Percentiles rank a stretch among this genome's conserved stretches.
These are phyloP conservation scores for Halcyon leucocephala DNA, from an alignment of 2,797 vertebrate genomes.

Conservation along the genomic window DNA sequence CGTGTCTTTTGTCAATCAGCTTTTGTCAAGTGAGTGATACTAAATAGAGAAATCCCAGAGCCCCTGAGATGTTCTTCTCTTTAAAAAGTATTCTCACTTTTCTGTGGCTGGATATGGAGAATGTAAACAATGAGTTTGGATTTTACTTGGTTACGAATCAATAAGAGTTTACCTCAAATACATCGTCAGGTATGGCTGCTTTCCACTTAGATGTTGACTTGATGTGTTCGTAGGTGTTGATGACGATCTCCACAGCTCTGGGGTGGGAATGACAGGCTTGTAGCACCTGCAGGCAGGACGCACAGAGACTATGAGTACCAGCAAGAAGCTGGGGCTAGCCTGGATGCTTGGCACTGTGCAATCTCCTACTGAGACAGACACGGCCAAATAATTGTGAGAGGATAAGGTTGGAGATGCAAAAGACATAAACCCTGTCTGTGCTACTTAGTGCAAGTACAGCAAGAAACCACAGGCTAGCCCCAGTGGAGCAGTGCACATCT, in stretches of 20 bases:
- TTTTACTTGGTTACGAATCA: background rate
- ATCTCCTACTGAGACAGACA: background rate
- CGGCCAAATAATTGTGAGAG: fast-evolving
- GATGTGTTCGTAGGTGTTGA: conserved; percentile 90
- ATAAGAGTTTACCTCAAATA: conserved; percentile 83
- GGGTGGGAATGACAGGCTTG: conserved; percentile 88
- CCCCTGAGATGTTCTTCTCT: background rate
- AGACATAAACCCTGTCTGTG: background rate
- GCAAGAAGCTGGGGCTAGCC: background rate
- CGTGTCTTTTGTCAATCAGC: background rate
- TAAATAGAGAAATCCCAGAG: background rate
- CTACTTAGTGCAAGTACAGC: background rate
- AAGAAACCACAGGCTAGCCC: background rate
- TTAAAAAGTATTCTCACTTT: background rate
- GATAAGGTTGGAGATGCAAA: background rate
- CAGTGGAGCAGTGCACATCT: background rate
- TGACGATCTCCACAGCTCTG: conserved; percentile 87
- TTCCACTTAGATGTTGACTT: conserved; percentile 89
- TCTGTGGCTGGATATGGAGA: background rate
- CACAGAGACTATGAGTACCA: background rate
- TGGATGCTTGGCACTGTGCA: background rate
- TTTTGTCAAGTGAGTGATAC: background rate
- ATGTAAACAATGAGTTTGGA: background rate
- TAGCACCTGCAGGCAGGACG: conserved; percentile 83
- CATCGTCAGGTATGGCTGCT: conserved; percentile 86